phyloP scores from a whole-genome alignment of 2,797 vertebrate genomes.

The Aotus griseimembra region DNA sequence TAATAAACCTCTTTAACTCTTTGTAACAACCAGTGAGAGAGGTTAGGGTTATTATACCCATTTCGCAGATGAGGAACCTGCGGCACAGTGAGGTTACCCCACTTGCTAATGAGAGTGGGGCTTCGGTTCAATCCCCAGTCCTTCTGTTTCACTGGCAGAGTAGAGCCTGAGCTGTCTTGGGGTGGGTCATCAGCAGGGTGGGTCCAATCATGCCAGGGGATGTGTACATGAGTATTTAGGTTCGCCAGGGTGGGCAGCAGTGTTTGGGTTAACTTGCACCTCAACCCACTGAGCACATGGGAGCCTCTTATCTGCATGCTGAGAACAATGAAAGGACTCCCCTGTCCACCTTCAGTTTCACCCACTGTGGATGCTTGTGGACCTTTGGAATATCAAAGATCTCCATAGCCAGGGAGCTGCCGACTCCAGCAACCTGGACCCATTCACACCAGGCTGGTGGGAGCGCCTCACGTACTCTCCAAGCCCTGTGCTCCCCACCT shows the following conservation, averaged over 20 bases:
- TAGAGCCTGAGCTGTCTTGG: neutral
- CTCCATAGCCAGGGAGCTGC: neutral
- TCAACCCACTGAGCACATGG: neutral
- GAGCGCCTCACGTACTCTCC: neutral
- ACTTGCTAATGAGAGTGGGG: neutral
- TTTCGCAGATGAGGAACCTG: neutral
- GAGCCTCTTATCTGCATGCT: neutral
- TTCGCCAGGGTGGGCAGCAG: neutral
- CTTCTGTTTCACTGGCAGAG: neutral
- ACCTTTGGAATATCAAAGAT: neutral
- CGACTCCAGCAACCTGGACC: neutral
- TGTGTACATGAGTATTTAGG: fast-evolving
- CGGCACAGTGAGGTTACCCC: neutral
- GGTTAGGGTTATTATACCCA: neutral
- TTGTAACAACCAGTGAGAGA: neutral
- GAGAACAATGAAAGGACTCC: neutral
- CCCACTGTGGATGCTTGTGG: neutral
- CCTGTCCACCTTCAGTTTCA: neutral
- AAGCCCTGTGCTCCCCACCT: neutral
- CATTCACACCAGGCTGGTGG: neutral
- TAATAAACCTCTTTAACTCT: neutral
- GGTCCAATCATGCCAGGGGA: fast-evolving
- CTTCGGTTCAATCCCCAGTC: neutral
- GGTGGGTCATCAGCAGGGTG: too few relatives aligned
- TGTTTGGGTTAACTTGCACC: neutral